Evolutionary conservation across 1,140 invertebrate species (phyloP).

Genomic region (Ostrea denselamellosa): DNA sequence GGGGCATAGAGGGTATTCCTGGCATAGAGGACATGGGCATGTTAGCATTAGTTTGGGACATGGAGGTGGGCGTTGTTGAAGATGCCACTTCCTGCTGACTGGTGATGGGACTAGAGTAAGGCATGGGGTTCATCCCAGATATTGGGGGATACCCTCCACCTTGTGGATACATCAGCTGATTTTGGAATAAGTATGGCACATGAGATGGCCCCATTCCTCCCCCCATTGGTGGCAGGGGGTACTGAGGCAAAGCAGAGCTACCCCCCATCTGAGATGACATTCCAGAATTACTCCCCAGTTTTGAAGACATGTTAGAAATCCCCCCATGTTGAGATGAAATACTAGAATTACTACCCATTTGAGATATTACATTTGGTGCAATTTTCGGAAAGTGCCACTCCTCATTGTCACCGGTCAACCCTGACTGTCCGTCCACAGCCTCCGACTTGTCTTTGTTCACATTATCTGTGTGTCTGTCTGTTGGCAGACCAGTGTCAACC

Average conservation of each 20-base stretch:
- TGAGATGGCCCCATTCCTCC: constrained; percentile 6
- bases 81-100: not conserved
- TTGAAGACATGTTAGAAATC: not conserved
- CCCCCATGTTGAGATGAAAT: not conserved
- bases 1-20: constrained; percentile 41
- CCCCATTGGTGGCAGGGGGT: not conserved
- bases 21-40: constrained; percentile 31
- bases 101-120: not conserved
- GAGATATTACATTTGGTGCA: not conserved
- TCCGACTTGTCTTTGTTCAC: not conserved
- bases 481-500: not conserved
- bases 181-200: constrained; percentile 23
- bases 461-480: not conserved
- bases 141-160: constrained; percentile 32
- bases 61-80: not conserved
- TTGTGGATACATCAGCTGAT: constrained; percentile 24
- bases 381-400: not conserved
- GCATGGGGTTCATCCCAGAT: constrained; percentile 41
- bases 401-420: not conserved
- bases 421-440: not conserved
- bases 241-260: not conserved
- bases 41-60: not conserved
- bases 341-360: not conserved
- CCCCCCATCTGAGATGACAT: constrained; percentile 4
- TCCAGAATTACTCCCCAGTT: not conserved